Base-by-base conservation (phyloP, 1,140 invertebrate species). In the Adelges cooleyi region DNA sequence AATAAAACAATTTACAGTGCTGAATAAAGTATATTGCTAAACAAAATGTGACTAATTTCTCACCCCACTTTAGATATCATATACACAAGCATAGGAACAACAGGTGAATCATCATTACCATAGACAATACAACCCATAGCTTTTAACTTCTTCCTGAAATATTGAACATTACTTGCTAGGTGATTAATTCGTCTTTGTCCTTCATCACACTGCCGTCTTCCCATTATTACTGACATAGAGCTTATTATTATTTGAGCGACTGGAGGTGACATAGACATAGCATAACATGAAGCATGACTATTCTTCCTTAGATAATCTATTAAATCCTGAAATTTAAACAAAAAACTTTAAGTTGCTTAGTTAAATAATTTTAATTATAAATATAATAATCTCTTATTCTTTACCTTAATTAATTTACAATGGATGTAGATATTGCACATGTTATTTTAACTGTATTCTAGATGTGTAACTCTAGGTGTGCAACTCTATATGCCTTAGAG, bases 101-200 rank as follows among this genome's bases (percentile, higher is more conserved):
- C 93, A 0, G 96, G 96, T 10, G 93, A 97, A 75, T 97, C 90
- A 71, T 89, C 84, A 77, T 96, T 92, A n/a, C 96, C 96, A 76
- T 93, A 95, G 62, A 90, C 84, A 71, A 98, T 93, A 70, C 97
- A 90, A 62, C 95, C 94, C 72, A 93, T 87, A 74, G 93, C 87
- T 65, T 89, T 85, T 33, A 98, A 77, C 69, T 86, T 82, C 69
- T 82, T 79, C 50, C 94, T 82, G 72, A 97, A 95, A 75, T 97
- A 97, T 51, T 84, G 80, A 0, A 89, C 86, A 74, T 97, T 97
- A 69, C 85, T 79, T 13, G 86, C 84, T 42, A 97, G 77, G 71
- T 87, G 83, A 62, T 81, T 77, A 44, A 92, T 86, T 69, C 90
- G 79, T 69, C 79, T 80, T 67, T 81, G 74, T 20, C 92, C 82